phyloP scores from a whole-genome alignment of 1,140 invertebrate genomes.

The Oscheius sp. region DNA sequence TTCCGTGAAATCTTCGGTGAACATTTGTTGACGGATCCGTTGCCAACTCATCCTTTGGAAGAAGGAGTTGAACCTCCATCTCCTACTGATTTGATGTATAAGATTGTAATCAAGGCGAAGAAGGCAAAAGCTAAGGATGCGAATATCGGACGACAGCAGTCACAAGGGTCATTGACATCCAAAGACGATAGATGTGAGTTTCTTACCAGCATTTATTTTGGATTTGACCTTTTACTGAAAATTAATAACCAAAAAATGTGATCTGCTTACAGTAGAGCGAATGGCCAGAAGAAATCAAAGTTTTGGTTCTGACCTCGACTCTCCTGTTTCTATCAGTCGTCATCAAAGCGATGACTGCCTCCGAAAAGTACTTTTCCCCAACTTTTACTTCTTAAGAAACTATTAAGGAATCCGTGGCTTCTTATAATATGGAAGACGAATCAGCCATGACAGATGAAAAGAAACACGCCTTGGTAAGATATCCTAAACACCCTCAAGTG shows the following conservation, averaged over 20 bases:
- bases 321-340: neutral
- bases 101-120: slow-evolving; percentile 98
- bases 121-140: slow-evolving; percentile 61
- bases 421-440: neutral
- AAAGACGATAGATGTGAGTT: no score
- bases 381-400: no score
- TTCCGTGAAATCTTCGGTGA: slow-evolving; percentile 96
- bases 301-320: neutral
- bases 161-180: neutral
- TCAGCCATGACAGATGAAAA: slow-evolving; percentile 3
- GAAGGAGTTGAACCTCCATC: slow-evolving; percentile 79
- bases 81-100: slow-evolving; percentile 79
- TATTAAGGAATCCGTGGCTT: no score
- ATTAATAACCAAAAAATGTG: no score
- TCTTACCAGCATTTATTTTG: no score
- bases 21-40: slow-evolving; percentile 79
- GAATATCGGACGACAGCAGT: neutral
- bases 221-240: no score
- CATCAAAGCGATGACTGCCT: no score
- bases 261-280: no score
- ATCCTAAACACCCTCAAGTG: neutral
- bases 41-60: slow-evolving; percentile 79
- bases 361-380: no score
- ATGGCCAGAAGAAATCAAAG: neutral
- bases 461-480: neutral